A percentile compares a stretch with the other conserved stretches of the same genome.
These are phyloP conservation scores for Camponotus fellah DNA, from an alignment of 2,888 invertebrate species.

Conservation along the genomic window DNA sequence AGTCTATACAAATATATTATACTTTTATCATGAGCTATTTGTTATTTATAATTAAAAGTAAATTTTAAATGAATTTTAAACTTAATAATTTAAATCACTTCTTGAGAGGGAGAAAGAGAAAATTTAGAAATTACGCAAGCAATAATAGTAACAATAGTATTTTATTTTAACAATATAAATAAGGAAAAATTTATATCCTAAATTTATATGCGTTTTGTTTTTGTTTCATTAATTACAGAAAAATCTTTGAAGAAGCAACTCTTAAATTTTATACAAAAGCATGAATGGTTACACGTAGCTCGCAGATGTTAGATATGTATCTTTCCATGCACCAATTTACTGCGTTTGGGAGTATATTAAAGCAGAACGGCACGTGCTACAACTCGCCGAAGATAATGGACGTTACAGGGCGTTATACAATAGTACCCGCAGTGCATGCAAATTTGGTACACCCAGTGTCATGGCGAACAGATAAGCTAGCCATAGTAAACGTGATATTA, in stretches of 20 bases:
- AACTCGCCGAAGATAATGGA: constrained; percentile 48
- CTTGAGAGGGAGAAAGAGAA: not conserved
- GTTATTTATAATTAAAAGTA: not conserved
- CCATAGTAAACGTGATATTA: constrained; percentile 31
- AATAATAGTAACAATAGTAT: not conserved
- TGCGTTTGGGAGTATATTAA: constrained; percentile 44
- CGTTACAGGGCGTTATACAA: constrained; percentile 34
- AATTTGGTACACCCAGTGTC: constrained; percentile 34
- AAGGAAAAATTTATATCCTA: not conserved
- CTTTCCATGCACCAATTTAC: constrained; percentile 15
- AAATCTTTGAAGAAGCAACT: not conserved
- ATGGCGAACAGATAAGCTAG: constrained; percentile 32
- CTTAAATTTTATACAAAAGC: constrained; percentile 19
- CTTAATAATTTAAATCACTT: not conserved
- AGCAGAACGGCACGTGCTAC: constrained; percentile 43
- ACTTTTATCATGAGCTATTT: not conserved
- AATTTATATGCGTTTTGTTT: not conserved
- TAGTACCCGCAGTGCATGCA: constrained; percentile 47
- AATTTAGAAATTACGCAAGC: not conserved
- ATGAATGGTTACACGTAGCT: constrained; percentile 32
- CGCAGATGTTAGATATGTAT: constrained; percentile 46
- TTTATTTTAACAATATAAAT: not conserved
- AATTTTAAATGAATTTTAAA: not conserved
- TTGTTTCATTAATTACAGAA: not conserved
- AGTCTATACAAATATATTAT: not conserved